Evolutionary conservation across 2,888 invertebrate species (phyloP).

Genomic region (Nymphalis c-album): DNA sequence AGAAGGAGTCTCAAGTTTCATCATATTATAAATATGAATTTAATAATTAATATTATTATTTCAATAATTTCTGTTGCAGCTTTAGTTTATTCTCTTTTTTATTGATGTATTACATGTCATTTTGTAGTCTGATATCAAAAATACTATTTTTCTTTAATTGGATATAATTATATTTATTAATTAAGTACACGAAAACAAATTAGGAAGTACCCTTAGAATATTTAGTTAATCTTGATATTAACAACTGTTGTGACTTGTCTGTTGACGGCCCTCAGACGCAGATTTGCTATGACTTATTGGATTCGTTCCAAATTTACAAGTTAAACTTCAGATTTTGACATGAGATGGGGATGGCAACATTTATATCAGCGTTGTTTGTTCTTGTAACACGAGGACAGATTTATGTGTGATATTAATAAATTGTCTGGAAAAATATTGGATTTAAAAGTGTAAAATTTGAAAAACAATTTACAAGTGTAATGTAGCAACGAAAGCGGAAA

Average conservation of each 20-base stretch:
- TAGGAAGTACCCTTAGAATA: too few species aligned
- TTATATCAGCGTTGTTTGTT: constrained; percentile 30
- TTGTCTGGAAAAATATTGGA: constrained; percentile 11
- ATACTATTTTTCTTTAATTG: too few species aligned
- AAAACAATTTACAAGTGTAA: background rate
- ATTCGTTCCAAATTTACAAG: constrained; percentile 29
- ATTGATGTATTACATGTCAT: too few species aligned
- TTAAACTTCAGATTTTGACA: constrained; percentile 28
- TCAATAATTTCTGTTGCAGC: too few species aligned
- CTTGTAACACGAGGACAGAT: constrained; percentile 31
- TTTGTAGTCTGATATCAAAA: too few species aligned
- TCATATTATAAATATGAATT: too few species aligned
- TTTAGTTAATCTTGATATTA: background rate
- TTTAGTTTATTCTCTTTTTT: too few species aligned
- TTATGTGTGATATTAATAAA: constrained; percentile 27
- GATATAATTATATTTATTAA: too few species aligned
- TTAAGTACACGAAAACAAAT: too few species aligned
- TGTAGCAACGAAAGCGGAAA: background rate
- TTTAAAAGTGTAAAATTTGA: constrained; percentile 7
- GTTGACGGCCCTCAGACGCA: constrained; percentile 9
- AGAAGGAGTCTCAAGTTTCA: too few species aligned
- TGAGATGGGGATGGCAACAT: constrained; percentile 25
- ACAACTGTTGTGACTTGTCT: constrained; percentile 6
- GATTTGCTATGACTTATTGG: constrained; percentile 28
- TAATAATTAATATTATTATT: too few species aligned